Percentiles rank a stretch among this genome's conserved stretches.
Evolutionary conservation across 37 sponge, comb jelly and placozoan genomes (phyloP).

Genomic region (Aplysina aerophoba): DNA sequence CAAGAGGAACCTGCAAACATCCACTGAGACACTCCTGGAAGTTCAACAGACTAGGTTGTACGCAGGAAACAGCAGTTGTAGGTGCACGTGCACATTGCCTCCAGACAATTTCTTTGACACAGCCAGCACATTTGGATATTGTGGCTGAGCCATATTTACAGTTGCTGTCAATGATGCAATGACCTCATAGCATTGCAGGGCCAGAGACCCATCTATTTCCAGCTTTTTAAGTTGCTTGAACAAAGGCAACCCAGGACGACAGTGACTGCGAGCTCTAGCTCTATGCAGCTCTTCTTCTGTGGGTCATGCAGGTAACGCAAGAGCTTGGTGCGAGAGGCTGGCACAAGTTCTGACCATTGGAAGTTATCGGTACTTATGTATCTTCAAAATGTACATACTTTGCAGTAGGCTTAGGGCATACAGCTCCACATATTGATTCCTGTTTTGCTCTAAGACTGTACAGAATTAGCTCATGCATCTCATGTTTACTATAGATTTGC

Average conservation of each 20-base stretch:
- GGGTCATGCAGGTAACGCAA: slow-evolving; percentile 25
- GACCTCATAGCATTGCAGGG: slow-evolving; percentile 42
- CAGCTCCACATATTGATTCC: too few relatives aligned
- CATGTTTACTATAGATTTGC: too few relatives aligned
- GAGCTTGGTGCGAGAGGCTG: slow-evolving; percentile 18
- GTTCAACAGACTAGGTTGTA: background rate
- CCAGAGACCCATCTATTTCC: slow-evolving; percentile 56
- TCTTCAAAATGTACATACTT: too few relatives aligned
- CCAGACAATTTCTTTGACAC: background rate
- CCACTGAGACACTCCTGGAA: too few relatives aligned
- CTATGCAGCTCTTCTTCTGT: slow-evolving; percentile 3
- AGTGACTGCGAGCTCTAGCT: slow-evolving; percentile 37
- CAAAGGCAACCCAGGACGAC: slow-evolving; percentile 35
- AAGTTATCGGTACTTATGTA: too few relatives aligned
- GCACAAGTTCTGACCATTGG: too few relatives aligned
- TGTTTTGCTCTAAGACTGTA: too few relatives aligned
- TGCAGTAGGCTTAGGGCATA: too few relatives aligned
- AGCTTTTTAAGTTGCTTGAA: slow-evolving; percentile 48
- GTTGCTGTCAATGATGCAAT: slow-evolving; percentile 22
- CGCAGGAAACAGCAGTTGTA: background rate
- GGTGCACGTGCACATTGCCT: background rate
- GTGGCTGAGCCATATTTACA: slow-evolving; percentile 29
- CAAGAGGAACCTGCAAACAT: background rate
- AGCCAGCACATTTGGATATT: slow-evolving; percentile 1
- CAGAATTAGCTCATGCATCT: too few relatives aligned